Conservation (phyloP, 2,797 vertebrate species). For the Balearica regulorum region DNA sequence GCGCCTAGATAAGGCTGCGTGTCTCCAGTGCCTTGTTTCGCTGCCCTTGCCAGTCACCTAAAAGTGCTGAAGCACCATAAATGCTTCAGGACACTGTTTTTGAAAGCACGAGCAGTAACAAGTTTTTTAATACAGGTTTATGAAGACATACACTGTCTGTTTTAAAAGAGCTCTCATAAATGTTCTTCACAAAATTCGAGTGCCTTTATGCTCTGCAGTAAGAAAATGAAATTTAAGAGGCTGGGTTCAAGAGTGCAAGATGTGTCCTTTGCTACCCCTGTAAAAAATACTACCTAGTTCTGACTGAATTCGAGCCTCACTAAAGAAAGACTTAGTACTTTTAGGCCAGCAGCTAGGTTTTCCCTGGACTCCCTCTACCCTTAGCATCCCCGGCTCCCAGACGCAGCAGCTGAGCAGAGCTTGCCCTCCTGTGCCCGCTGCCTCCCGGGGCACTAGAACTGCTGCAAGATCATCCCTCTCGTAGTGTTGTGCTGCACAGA, state of each 20-base stretch:
- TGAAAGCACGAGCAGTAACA: background rate
- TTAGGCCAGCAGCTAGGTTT: background rate
- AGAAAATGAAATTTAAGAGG: background rate
- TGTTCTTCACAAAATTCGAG: background rate
- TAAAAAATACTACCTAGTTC: background rate
- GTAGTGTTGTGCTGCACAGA: accelerated
- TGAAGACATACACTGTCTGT: background rate
- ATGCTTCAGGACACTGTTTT: background rate
- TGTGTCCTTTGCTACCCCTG: background rate
- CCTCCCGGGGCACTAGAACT: background rate
- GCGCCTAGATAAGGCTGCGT: background rate
- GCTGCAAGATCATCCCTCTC: background rate
- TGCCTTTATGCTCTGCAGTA: background rate
- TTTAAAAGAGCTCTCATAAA: background rate
- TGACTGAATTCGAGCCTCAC: background rate
- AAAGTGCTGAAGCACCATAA: background rate
- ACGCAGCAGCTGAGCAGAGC: accelerated
- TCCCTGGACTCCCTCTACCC: background rate
- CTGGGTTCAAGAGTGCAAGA: background rate
- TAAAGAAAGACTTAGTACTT: background rate
- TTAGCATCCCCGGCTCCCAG: background rate
- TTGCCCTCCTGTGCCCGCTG: accelerated
- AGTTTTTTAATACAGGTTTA: background rate
- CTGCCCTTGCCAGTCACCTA: background rate
- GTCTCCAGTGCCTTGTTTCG: background rate